Conservation (phyloP, 2,113 vertebrate genomes). For the Aspiorhynchus laticeps region DNA sequence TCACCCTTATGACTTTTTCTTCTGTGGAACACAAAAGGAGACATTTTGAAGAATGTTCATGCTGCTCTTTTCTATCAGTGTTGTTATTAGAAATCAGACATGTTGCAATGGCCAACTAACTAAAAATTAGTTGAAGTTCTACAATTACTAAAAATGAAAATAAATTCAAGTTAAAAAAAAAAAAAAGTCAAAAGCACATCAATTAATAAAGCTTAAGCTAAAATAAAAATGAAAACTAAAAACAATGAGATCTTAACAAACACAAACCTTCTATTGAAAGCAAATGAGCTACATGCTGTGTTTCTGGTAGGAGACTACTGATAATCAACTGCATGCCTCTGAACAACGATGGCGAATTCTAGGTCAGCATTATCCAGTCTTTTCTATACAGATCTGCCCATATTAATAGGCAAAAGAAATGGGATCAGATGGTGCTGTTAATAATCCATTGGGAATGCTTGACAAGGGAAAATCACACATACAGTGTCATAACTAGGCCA, state of each 20-base stretch:
- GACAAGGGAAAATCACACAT: background rate
- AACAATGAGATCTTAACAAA: slow-evolving; percentile 10
- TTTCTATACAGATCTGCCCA: background rate
- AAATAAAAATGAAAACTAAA: background rate
- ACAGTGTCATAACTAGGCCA: background rate
- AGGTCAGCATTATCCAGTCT: background rate
- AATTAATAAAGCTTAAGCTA: background rate
- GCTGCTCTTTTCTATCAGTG: background rate
- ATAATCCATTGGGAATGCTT: slow-evolving; percentile 24
- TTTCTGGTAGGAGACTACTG: background rate
- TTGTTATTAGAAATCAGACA: background rate
- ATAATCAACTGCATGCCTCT: slow-evolving; percentile 5
- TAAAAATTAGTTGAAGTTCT: background rate
- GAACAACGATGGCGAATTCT: background rate
- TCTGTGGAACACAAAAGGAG: background rate
- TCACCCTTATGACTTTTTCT: background rate
- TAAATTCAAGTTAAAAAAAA: background rate
- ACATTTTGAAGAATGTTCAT: background rate
- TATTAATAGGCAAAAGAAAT: background rate
- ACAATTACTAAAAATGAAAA: background rate
- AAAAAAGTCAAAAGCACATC: background rate
- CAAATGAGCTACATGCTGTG: background rate
- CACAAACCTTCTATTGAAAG: background rate
- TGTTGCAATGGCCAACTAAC: background rate
- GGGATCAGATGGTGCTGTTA: slow-evolving; percentile 21